phyloP scores from a whole-genome alignment of 2,888 invertebrate genomes.

The Eupithecia inturbata region DNA sequence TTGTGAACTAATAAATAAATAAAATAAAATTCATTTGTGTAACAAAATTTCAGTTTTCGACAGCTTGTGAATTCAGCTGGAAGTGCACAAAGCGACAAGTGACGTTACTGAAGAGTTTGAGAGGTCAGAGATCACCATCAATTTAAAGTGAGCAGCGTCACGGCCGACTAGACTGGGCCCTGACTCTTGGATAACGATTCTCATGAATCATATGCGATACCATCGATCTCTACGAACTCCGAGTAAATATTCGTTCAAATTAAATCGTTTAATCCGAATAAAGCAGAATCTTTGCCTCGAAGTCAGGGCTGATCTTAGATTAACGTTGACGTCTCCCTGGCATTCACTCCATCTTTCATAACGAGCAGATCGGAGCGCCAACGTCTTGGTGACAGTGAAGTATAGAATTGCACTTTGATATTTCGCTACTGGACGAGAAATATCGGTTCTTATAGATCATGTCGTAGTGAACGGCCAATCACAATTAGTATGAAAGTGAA shows the following conservation, averaged over 20 bases:
- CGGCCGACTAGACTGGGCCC: background rate
- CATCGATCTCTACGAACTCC: background rate
- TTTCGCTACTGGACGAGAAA: constrained; percentile 18
- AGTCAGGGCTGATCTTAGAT: constrained; percentile 13
- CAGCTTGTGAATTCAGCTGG: background rate
- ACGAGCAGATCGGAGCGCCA: constrained; percentile 13
- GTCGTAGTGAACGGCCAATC: background rate
- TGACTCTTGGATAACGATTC: background rate
- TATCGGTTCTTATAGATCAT: background rate
- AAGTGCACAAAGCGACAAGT: background rate
- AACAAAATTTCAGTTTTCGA: background rate
- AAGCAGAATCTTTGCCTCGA: background rate
- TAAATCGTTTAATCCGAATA: background rate
- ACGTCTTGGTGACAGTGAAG: constrained; percentile 24
- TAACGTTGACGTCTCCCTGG: constrained; percentile 21
- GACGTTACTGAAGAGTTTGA: background rate
- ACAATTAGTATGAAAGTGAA: background rate
- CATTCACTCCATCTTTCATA: constrained; percentile 28
- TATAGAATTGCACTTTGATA: constrained; percentile 19
- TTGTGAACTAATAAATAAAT: no score
- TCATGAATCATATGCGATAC: background rate
- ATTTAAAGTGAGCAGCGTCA: background rate
- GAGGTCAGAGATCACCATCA: constrained; percentile 4
- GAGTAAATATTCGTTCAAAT: background rate
- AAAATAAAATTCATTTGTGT: no score